Evolutionary conservation across 2,888 invertebrate genomes (phyloP).

Genomic region (Drosophila siamana): DNA sequence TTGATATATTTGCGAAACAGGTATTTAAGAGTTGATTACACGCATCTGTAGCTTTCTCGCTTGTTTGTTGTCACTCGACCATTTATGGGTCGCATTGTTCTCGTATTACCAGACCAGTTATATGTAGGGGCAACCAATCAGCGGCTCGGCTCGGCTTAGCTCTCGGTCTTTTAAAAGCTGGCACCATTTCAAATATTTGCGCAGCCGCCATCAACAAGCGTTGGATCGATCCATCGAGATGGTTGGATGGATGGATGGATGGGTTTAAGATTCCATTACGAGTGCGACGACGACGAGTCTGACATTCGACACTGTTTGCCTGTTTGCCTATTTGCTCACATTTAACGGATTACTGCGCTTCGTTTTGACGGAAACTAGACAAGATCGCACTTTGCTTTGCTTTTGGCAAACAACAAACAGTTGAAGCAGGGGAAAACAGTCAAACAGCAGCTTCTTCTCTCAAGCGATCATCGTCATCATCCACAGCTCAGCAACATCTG

Average conservation of each 20-base stretch:
- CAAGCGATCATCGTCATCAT: slow-evolving; percentile 22
- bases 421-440: slow-evolving; percentile 19
- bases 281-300: slow-evolving; percentile 50
- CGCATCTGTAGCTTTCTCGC: not conserved
- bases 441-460: slow-evolving; percentile 51
- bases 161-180: slow-evolving; percentile 43
- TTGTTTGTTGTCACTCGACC: slow-evolving; percentile 28
- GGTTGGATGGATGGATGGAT: slow-evolving; percentile 2
- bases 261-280: slow-evolving; percentile 62
- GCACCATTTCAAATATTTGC: slow-evolving; percentile 61
- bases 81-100: slow-evolving; percentile 57
- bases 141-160: slow-evolving; percentile 25
- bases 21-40: too few species aligned
- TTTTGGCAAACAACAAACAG: slow-evolving; percentile 38
- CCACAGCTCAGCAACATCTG: slow-evolving; percentile 17
- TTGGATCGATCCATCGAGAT: slow-evolving; percentile 36
- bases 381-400: slow-evolving; percentile 53
- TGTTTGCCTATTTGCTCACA: slow-evolving; percentile 81
- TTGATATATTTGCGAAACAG: too few species aligned
- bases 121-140: slow-evolving; percentile 43
- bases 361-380: slow-evolving; percentile 46
- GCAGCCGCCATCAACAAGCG: slow-evolving; percentile 59
- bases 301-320: slow-evolving; percentile 70
- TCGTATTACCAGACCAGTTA: slow-evolving; percentile 24
- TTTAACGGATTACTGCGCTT: slow-evolving; percentile 85